These are phyloP conservation scores for Lepus timidus DNA, from an alignment of 2,113 vertebrate genomes.

Conservation along the genomic window DNA sequence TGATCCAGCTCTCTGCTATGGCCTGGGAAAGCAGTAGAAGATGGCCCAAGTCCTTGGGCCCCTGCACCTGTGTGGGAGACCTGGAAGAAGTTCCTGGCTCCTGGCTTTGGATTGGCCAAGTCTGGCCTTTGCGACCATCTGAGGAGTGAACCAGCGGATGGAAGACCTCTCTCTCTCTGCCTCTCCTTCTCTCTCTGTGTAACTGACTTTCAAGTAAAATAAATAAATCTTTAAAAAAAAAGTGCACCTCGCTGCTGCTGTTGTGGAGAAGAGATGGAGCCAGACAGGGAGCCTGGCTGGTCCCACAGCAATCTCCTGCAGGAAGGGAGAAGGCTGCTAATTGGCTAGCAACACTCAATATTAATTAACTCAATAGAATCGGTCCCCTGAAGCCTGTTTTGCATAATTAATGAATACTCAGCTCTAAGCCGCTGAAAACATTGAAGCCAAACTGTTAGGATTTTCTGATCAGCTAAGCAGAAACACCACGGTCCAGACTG, in stretches of 20 bases:
- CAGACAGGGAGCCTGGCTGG: not conserved
- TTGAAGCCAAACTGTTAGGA: slow-evolving; percentile 74
- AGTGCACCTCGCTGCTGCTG: not conserved
- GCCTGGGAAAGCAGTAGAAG: no score
- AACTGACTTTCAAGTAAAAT: no score
- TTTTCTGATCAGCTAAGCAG: slow-evolving; percentile 79
- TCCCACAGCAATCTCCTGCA: slow-evolving; percentile 21
- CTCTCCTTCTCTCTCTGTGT: no score
- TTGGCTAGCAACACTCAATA: slow-evolving; percentile 72
- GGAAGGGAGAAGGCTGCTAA: slow-evolving; percentile 76
- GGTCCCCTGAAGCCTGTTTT: slow-evolving; percentile 79
- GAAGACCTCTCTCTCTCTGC: no score
- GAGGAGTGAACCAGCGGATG: no score
- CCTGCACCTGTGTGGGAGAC: no score
- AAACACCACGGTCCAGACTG: slow-evolving; percentile 64
- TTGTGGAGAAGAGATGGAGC: not conserved
- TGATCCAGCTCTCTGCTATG: no score
- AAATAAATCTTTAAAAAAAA: no score
- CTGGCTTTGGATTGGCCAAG: no score
- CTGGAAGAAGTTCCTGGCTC: no score
- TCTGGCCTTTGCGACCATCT: no score
- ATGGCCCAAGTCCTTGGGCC: no score
- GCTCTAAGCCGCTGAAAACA: slow-evolving; percentile 78
- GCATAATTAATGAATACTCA: slow-evolving; percentile 82
- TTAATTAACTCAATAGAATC: slow-evolving; percentile 82